Evolutionary conservation across 2,888 invertebrate genomes (phyloP), one percentile per base, ranked within the genome.

Genomic region (Elmis aenea): DNA sequence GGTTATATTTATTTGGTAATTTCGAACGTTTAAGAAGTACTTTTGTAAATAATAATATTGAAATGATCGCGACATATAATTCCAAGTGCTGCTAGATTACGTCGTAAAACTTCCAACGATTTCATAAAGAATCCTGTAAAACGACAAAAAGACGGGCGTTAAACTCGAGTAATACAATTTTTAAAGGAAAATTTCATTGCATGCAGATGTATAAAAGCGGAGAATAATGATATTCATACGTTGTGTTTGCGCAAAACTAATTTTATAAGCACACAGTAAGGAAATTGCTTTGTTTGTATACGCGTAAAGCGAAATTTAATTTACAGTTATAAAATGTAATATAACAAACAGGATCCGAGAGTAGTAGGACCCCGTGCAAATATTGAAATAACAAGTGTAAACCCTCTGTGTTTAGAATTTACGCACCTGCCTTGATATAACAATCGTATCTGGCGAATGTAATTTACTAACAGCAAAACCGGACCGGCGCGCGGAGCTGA

Each of bases 401-500:
- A 46, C 42, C 38, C 25, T 32, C 36, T 33, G 35, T 41, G 33
- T 45, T 45, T 46, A 45, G 37, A 49, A 49, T 49, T 49, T 46
- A 49, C 46, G 49, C 49, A 46, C 49, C 46, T 49, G 46, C 49
- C 42, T n/a, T 29, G 31, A 27, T 49, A 42, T 33, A 46, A 49
- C 46, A 49, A 49, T 49, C 40, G 46, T 45, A 46, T 42, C 49
- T 45, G 37, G 37, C 46, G 39, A 42, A 45, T 40, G 49, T 49
- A 49, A 49, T 49, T 49, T 46, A 46, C 39, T 36, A 41, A 40
- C 37, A 16, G 5, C 18, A 5, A 18, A 18, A 18, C 37, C 42
- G 34, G 42, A 30, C 42, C 38, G 30, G 26, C 30, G 30, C 13
- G 35, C 34, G n/a, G n/a, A n/a, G 39, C 26, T 13, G 23, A 25